Evolutionary conservation across 1,140 invertebrate genomes (phyloP).

Genomic region (Rhopalosiphum padi): DNA sequence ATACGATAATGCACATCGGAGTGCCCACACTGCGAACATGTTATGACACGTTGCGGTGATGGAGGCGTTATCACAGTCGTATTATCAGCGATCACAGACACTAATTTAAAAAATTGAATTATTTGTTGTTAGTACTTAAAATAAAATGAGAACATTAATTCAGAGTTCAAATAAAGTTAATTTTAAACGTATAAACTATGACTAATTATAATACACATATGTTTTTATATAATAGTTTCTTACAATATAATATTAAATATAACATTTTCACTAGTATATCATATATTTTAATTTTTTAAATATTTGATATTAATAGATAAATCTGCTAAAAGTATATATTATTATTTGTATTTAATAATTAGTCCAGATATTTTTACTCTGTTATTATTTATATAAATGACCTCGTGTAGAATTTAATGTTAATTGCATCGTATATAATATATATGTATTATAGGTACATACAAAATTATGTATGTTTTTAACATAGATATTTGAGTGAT

Average conservation of each 20-base stretch:
- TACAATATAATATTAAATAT: neutral
- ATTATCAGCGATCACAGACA: constrained; percentile 50
- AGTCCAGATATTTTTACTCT: too few species aligned
- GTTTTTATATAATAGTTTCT: neutral
- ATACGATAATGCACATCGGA: constrained; percentile 54
- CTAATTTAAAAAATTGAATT: neutral
- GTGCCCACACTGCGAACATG: constrained; percentile 53
- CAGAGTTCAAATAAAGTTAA: neutral
- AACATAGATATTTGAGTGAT: neutral
- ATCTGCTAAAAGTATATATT: neutral
- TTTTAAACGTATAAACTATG: neutral
- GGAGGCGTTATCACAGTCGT: constrained; percentile 54
- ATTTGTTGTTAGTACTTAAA: neutral
- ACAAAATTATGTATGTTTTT: neutral
- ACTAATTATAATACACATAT: neutral
- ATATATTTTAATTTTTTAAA: neutral
- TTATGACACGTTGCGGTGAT: constrained; percentile 41
- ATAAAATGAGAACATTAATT: neutral
- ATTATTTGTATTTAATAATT: too few species aligned
- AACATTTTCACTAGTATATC: neutral
- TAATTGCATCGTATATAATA: neutral
- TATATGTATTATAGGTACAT: neutral
- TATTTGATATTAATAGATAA: neutral
- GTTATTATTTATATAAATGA: neutral
- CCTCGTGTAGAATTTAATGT: neutral